These are phyloP conservation scores for Spilosoma lubricipeda DNA, from an alignment of 2,888 invertebrate genomes.

Conservation along the genomic window DNA sequence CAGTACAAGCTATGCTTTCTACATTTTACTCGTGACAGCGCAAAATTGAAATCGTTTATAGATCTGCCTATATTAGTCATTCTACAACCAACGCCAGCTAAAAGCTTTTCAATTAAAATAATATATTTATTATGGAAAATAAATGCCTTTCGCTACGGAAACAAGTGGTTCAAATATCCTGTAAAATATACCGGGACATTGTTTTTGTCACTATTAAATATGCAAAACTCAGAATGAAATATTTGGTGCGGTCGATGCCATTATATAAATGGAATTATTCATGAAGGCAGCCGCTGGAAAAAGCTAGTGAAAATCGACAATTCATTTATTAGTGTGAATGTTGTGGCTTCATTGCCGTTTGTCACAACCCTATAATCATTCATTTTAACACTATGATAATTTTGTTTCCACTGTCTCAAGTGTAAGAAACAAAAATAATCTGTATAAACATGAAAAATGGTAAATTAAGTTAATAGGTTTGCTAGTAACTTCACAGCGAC, in stretches of 20 bases:
- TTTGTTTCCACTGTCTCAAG: background rate
- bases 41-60: constrained; percentile 20
- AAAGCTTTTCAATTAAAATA: constrained; percentile 52
- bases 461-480: constrained; percentile 54
- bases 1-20: constrained; percentile 29
- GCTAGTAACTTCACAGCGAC: constrained; percentile 59
- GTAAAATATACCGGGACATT: constrained; percentile 68
- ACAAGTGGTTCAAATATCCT: constrained; percentile 55
- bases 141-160: constrained; percentile 52
- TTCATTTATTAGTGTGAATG: constrained; percentile 80
- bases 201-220: constrained; percentile 80
- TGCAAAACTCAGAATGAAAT: constrained; percentile 81
- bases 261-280: constrained; percentile 83
- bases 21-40: constrained; percentile 14
- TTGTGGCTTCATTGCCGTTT: constrained; percentile 73
- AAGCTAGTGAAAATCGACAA: constrained; percentile 79
- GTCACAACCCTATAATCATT: constrained; percentile 61
- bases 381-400: constrained; percentile 30
- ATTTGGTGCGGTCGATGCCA: constrained; percentile 81
- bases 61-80: constrained; percentile 23
- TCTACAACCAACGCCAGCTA: constrained; percentile 28
- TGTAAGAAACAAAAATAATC: constrained; percentile 18
- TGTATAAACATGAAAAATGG: constrained; percentile 29
- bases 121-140: constrained; percentile 57
- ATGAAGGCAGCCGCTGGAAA: constrained; percentile 78